Base-by-base conservation (phyloP, 92 coral and sea anemone species). In the Virgularia gustaviana region DNA sequence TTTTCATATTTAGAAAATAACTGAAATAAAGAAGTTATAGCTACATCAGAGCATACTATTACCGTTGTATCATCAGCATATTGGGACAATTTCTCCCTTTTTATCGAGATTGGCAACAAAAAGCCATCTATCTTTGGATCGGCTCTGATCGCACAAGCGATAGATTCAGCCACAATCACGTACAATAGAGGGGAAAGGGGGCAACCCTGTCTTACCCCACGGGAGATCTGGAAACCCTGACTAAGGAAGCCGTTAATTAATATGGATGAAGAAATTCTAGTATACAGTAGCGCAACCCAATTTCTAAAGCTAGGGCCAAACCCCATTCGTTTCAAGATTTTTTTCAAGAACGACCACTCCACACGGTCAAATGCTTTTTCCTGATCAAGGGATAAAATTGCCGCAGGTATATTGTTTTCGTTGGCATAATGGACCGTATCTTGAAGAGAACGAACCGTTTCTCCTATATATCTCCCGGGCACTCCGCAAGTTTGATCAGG, bases 161-260 rank as follows among this genome's bases (percentile, higher is more conserved):
- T 56, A 0, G 41, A 33, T 35, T 78, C 77, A 0, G 49, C 5
- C 34, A 64, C 12, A 38, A 77, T 8, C 53, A 57, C 65, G 16
- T 24, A 78, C 39, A 78, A 57, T 16, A 55, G 11, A 23, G 83
- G 76, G 9, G 83, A 78, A 1, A 78, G 36, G 3, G 77, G 68
- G 18, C 83, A 41, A 10, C 75, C 71, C n/a, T 78, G 83, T 0
- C 70, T 59, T 5, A 78, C 78, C 1, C 83, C 78, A 9, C 77
- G 33, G 1, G 30, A 2, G 5, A 78, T 49, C 0, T 8, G 1
- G 33, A 78, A 78, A 35, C 30, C 57, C 27, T 37, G 39, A 1
- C 76, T 51, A 0, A 67, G 6, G 20, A 28, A 56, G 2, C 83
- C 77, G 33, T 78, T 78, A 23, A 0, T 8, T 20, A 67, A 41